Evolutionary conservation across 2,797 vertebrate genomes (phyloP).

Genomic region (Macropodus opercularis): DNA sequence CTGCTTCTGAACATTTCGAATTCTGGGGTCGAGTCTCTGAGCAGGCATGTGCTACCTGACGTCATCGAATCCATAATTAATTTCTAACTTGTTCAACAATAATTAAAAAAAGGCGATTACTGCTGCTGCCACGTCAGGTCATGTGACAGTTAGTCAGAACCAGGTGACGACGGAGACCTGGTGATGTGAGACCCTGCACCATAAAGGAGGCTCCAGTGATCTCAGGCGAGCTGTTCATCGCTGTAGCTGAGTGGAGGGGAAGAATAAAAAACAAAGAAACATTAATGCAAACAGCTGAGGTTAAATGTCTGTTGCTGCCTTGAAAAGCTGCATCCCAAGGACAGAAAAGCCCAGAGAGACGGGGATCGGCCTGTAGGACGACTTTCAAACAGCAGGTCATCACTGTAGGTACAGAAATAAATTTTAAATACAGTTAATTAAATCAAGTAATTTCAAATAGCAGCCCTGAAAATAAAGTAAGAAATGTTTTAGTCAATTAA

Average conservation of each 20-base stretch:
- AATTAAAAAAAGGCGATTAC: no score
- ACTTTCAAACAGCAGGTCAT: no score
- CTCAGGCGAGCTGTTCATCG: constrained; percentile 21
- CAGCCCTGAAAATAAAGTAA: no score
- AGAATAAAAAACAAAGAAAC: background rate
- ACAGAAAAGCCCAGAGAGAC: constrained; percentile 27
- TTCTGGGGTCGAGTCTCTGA: background rate
- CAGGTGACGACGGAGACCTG: no score
- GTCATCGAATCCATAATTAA: background rate
- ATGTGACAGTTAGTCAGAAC: no score
- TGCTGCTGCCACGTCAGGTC: no score
- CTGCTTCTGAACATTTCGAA: background rate
- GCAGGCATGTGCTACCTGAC: background rate
- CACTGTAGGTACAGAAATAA: no score
- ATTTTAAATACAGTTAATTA: no score
- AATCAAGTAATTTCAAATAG: no score
- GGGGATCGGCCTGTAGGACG: constrained; percentile 6
- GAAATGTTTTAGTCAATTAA: no score
- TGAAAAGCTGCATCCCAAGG: constrained; percentile 27
- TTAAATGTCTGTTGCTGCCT: constrained; percentile 26
- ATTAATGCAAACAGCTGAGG: constrained; percentile 34
- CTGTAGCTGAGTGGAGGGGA: constrained; percentile 6
- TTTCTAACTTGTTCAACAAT: no score
- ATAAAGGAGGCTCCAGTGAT: constrained; percentile 15
- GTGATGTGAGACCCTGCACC: constrained; percentile 7